phyloP scores from a whole-genome alignment of 2,113 vertebrate genomes.

The Megaceryle torquata region DNA sequence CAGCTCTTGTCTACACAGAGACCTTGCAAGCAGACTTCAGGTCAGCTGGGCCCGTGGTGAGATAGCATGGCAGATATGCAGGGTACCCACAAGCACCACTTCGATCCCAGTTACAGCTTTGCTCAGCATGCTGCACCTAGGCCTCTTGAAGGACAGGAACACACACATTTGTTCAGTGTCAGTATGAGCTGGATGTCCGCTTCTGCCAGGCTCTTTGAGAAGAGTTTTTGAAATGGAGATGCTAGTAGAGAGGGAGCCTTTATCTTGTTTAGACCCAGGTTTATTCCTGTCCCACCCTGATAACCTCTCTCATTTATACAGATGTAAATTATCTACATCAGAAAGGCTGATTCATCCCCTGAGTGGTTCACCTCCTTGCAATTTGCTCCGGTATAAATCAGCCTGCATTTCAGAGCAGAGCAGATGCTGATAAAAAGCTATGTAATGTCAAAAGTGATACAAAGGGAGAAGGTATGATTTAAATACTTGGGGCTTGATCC shows the following conservation, averaged over 20 bases:
- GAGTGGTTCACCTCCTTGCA: neutral
- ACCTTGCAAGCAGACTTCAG: neutral
- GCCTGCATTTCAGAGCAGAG: neutral
- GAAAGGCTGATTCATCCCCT: constrained; percentile 1
- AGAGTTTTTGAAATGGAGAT: neutral
- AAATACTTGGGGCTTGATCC: neutral
- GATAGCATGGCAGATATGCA: neutral
- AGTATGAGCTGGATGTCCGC: neutral
- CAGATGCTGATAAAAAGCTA: neutral
- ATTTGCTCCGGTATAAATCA: constrained; percentile 1
- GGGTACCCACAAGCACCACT: neutral
- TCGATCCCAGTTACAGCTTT: neutral
- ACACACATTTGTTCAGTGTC: neutral
- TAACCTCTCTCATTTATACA: neutral
- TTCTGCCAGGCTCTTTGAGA: neutral
- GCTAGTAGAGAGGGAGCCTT: neutral
- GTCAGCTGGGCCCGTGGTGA: fast-evolving
- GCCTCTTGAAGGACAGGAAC: neutral
- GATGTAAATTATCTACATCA: neutral
- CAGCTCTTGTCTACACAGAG: neutral
- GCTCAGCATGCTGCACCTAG: neutral
- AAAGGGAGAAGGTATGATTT: neutral
- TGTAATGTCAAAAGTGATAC: neutral
- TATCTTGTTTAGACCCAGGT: neutral
- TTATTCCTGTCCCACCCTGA: neutral